phyloP scores from a whole-genome alignment of 1,140 invertebrate species.

The Eurosta solidaginis region DNA sequence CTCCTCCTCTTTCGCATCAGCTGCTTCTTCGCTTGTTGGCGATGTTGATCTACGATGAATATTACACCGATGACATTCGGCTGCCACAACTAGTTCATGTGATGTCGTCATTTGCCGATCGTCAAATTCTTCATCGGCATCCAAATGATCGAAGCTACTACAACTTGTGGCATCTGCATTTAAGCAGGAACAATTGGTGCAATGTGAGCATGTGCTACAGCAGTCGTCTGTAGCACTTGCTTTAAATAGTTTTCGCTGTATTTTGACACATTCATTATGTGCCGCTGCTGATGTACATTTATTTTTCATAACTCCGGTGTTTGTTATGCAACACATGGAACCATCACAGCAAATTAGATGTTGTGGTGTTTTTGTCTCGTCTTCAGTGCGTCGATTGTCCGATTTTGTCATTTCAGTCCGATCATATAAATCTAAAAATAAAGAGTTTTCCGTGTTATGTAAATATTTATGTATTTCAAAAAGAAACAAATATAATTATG shows the following conservation, averaged over 20 bases:
- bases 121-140: conserved; percentile 33
- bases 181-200: conserved; percentile 49
- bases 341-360: background rate
- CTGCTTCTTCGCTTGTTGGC: conserved; percentile 8
- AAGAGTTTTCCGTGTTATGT: background rate
- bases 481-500: too few species aligned
- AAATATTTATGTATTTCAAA: too few species aligned
- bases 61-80: conserved; percentile 51
- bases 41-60: conserved; percentile 19
- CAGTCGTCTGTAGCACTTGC: conserved; percentile 39
- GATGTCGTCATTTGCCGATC: background rate
- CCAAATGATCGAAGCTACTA: conserved; percentile 48
- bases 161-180: conserved; percentile 45
- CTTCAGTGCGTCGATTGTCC: background rate
- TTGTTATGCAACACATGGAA: background rate
- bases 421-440: background rate
- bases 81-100: conserved; percentile 46
- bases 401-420: background rate
- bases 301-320: background rate
- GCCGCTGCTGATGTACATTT: too few species aligned
- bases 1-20: conserved; percentile 3
- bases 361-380: background rate
- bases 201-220: conserved; percentile 42
- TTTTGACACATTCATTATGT: conserved; percentile 52
- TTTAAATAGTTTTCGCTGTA: conserved; percentile 49